These are phyloP conservation scores for Linnaemya tessellans DNA, from an alignment of 2,888 invertebrate species.

Conservation along the genomic window DNA sequence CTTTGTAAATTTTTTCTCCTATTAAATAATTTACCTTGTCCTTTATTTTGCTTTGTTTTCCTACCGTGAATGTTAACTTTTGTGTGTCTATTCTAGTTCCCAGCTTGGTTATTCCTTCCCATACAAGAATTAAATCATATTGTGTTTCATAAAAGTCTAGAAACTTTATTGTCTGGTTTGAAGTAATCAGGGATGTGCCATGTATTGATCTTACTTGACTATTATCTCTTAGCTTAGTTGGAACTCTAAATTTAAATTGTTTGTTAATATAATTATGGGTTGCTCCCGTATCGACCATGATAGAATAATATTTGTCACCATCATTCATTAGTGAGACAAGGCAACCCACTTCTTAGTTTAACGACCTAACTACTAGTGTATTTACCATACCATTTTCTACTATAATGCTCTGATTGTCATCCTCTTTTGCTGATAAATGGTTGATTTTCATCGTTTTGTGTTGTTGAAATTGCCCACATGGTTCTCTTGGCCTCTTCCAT, in stretches of 20 bases:
- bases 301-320: background rate
- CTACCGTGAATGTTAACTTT: background rate
- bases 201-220: background rate
- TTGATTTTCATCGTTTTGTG: background rate
- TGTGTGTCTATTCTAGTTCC: background rate
- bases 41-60: background rate
- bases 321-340: background rate
- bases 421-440: background rate
- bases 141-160: background rate
- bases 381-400: background rate
- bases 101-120: conserved; percentile 5
- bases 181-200: too few species aligned
- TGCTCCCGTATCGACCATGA: background rate
- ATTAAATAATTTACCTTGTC: conserved; percentile 1
- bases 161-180: background rate
- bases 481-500: background rate
- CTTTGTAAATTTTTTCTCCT: background rate
- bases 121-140: conserved; percentile 4
- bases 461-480: background rate
- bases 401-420: background rate
- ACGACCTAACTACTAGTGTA: background rate
- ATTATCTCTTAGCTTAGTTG: background rate
- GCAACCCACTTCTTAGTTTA: background rate
- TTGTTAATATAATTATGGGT: background rate
- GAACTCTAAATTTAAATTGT: background rate